phyloP scores from a whole-genome alignment of 2,113 vertebrate species.

The Aplodontia rufa region DNA sequence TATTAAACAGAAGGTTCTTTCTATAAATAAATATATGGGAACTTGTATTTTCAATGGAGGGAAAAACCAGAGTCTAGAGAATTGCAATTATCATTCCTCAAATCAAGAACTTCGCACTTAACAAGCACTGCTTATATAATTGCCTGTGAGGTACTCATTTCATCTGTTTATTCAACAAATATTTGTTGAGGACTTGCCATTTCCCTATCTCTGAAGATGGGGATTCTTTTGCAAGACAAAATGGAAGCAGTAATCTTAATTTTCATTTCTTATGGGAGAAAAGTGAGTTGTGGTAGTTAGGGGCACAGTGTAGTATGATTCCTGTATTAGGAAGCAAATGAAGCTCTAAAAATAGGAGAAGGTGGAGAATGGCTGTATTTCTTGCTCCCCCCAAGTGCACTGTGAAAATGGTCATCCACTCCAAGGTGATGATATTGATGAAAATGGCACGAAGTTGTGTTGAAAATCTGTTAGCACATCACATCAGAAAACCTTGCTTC shows the following conservation, averaged over 20 bases:
- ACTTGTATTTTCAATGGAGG: background rate
- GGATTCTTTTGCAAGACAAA: background rate
- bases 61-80: background rate
- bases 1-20: conserved; percentile 10
- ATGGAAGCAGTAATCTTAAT: background rate
- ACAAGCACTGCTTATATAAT: background rate
- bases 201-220: background rate
- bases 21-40: conserved; percentile 22
- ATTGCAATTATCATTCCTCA: background rate
- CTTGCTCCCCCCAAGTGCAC: background rate
- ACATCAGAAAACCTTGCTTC: background rate
- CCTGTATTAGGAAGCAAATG: background rate
- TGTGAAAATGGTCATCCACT: background rate
- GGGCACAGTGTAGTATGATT: background rate
- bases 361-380: background rate
- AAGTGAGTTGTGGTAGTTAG: background rate
- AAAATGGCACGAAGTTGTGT: background rate
- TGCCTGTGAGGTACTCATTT: background rate
- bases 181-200: conserved; percentile 30
- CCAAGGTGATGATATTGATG: background rate
- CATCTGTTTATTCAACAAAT: background rate
- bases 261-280: background rate
- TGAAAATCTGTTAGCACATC: background rate
- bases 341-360: background rate
- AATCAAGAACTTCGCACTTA: background rate